Percentiles rank a stretch among this genome's conserved stretches.
These are phyloP conservation scores for Drosophila ezoana DNA, from an alignment of 2,888 invertebrate genomes.

Conservation along the genomic window DNA sequence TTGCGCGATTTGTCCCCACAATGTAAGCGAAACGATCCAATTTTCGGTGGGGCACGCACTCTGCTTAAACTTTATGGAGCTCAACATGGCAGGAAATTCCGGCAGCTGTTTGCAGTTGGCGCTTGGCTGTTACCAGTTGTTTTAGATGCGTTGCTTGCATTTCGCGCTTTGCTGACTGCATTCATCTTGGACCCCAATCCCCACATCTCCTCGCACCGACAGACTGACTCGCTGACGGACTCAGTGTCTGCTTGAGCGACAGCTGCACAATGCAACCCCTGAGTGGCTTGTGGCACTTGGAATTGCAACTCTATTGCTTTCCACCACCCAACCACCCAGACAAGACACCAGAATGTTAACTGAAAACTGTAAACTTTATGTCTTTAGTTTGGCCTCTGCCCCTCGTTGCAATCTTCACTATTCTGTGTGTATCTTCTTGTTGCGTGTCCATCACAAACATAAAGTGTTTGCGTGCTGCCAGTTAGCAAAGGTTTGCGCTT, in stretches of 20 bases:
- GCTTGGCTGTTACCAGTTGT: constrained; percentile 31
- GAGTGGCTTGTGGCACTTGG: constrained; percentile 33
- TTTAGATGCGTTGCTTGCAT: constrained; percentile 53
- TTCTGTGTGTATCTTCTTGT: constrained; percentile 32
- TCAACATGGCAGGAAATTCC: constrained; percentile 16
- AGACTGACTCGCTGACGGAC: no score
- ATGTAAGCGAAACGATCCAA: constrained; percentile 50
- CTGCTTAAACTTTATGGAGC: constrained; percentile 45
- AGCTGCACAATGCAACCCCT: constrained; percentile 58
- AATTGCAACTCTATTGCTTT: constrained; percentile 51
- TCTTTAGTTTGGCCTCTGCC: constrained; percentile 48
- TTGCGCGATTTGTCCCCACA: constrained; percentile 70
- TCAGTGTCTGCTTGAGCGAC: constrained; percentile 44
- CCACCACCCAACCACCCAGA: constrained; percentile 20
- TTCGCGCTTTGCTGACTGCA: constrained; percentile 53
- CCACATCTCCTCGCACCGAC: neutral
- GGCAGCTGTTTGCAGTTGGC: constrained; percentile 16
- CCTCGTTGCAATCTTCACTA: constrained; percentile 26
- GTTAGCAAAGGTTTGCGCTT: constrained; percentile 28
- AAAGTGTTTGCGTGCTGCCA: constrained; percentile 44
- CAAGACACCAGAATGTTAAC: constrained; percentile 36
- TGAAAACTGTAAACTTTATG: constrained; percentile 62
- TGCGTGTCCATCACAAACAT: constrained; percentile 59
- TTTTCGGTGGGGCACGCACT: constrained; percentile 38
- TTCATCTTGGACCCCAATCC: constrained; percentile 23